Evolutionary conservation across 2,113 vertebrate genomes (phyloP).

Genomic region (Damaliscus lunatus): DNA sequence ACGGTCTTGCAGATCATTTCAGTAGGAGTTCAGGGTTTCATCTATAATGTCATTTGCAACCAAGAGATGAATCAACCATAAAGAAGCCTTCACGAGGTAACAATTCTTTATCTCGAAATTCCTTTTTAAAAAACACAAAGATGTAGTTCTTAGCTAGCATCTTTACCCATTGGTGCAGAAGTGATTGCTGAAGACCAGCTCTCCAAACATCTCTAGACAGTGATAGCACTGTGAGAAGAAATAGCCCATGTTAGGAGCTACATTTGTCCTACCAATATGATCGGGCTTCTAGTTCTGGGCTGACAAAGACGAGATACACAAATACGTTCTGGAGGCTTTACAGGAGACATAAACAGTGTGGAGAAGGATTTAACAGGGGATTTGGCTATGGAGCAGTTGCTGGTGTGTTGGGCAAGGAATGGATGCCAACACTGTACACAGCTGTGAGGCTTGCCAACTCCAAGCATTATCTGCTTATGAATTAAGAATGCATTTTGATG

Average conservation of each 20-base stretch:
- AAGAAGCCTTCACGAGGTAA: not conserved
- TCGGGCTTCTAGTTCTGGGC: conserved; percentile 28
- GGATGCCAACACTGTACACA: conserved; percentile 40
- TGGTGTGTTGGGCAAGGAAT: conserved; percentile 35
- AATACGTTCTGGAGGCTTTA: conserved; percentile 16
- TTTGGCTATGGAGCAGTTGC: conserved; percentile 31
- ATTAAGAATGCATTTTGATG: conserved; percentile 68
- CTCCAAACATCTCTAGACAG: not conserved
- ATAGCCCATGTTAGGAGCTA: not conserved
- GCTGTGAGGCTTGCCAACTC: conserved; percentile 32
- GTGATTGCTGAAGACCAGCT: not conserved
- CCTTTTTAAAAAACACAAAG: not conserved
- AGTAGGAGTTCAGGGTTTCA: not conserved
- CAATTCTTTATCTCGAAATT: not conserved
- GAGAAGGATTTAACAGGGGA: conserved; percentile 31
- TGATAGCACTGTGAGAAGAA: not conserved
- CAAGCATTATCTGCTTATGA: conserved; percentile 65
- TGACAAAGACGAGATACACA: conserved; percentile 45
- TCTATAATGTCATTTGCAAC: not conserved
- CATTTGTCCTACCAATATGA: conserved; percentile 40
- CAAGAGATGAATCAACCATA: not conserved
- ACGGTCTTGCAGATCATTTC: not conserved
- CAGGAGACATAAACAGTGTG: conserved; percentile 15
- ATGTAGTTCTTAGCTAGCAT: not conserved
- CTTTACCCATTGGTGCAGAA: not conserved